Evolutionary conservation across 2,888 invertebrate species (phyloP).

Genomic region (Dione juno): DNA sequence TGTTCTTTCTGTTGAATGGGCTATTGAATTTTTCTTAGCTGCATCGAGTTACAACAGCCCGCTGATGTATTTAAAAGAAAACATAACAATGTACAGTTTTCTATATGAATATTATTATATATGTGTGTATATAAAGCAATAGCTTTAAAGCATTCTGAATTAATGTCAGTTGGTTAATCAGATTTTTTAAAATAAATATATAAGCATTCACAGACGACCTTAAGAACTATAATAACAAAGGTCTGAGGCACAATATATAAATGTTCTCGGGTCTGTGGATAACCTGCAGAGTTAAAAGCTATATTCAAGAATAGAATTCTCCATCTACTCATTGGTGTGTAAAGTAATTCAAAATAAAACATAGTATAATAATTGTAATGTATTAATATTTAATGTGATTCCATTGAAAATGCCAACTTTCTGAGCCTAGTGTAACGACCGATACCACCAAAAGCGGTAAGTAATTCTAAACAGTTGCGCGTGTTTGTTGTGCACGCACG

Average conservation of each 20-base stretch:
- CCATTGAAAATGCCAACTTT: neutral
- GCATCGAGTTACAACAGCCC: constrained; percentile 10
- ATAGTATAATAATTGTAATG: too few species aligned
- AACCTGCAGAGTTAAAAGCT: too few species aligned
- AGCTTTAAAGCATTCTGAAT: neutral
- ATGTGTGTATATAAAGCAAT: constrained; percentile 1
- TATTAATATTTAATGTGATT: too few species aligned
- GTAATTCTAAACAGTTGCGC: constrained; percentile 11
- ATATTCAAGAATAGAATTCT: too few species aligned
- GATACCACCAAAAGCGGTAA: neutral
- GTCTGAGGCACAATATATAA: too few species aligned
- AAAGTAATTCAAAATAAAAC: too few species aligned
- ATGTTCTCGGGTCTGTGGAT: too few species aligned
- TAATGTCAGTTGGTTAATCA: neutral
- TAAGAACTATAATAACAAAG: too few species aligned
- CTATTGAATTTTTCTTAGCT: constrained; percentile 15
- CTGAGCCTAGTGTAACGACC: neutral
- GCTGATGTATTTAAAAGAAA: neutral
- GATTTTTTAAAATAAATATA: neutral
- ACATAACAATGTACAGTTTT: constrained; percentile 3
- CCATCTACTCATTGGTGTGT: too few species aligned
- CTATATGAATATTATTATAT: neutral
- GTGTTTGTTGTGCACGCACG: neutral
- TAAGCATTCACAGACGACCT: neutral
- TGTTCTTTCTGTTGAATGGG: constrained; percentile 18